phyloP scores from a whole-genome alignment of 2,888 invertebrate genomes.

The Watsonalla cultraria region DNA sequence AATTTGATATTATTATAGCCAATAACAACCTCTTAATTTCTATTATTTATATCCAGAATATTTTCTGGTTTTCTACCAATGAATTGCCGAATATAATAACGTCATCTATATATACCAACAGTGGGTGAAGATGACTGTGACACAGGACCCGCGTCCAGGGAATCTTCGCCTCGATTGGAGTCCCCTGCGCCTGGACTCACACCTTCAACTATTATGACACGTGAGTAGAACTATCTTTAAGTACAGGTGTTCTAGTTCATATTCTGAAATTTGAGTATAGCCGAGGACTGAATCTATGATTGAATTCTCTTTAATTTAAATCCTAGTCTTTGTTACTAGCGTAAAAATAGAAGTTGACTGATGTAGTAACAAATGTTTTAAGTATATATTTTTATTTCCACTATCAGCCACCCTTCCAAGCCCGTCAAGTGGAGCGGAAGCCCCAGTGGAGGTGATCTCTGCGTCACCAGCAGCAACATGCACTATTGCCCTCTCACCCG shows the following conservation, averaged over 20 bases:
- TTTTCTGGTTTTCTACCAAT: too few species aligned
- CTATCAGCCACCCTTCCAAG: conserved; percentile 56
- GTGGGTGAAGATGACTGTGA: conserved; percentile 82
- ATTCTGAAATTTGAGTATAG: too few species aligned
- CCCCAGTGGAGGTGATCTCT: conserved; percentile 40
- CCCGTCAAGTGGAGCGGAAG: conserved; percentile 61
- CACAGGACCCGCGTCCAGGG: conserved; percentile 81
- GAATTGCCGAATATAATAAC: too few species aligned
- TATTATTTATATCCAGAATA: too few species aligned
- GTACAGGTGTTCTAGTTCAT: neutral
- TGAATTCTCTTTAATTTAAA: too few species aligned
- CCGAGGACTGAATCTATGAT: too few species aligned
- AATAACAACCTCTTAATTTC: too few species aligned
- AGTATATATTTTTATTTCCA: neutral
- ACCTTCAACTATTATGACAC: conserved; percentile 61
- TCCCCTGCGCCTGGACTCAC: conserved; percentile 79
- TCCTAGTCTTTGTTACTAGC: too few species aligned
- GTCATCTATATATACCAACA: conserved; percentile 13
- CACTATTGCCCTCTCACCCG: conserved; percentile 48
- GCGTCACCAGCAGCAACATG: conserved; percentile 35
- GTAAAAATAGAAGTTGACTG: too few species aligned
- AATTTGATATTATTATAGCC: too few species aligned
- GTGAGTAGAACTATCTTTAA: conserved; percentile 39
- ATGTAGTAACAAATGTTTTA: neutral
- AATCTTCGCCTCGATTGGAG: conserved; percentile 85